These are phyloP conservation scores for Drosophila equinoxialis DNA, from an alignment of 1,140 invertebrate genomes.

Conservation along the genomic window DNA sequence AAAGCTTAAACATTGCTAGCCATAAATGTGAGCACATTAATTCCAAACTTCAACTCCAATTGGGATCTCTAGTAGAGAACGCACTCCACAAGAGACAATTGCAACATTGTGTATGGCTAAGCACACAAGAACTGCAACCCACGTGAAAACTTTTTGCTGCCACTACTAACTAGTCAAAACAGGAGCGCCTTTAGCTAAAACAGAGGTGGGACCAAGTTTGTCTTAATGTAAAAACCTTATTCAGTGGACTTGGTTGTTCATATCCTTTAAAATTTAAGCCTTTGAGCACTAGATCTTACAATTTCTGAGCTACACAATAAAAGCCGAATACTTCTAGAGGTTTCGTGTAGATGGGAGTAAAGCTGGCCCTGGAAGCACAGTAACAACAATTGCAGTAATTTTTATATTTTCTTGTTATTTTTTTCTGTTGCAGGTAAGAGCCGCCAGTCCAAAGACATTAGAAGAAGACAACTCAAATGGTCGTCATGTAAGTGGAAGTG, in stretches of 20 bases:
- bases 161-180: slow-evolving; percentile 20
- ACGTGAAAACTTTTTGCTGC: slow-evolving; percentile 30
- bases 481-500: slow-evolving; percentile 57
- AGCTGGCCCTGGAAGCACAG: background rate
- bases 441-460: slow-evolving; percentile 34
- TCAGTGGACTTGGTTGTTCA: no score
- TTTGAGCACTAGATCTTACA: no score
- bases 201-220: background rate
- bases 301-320: no score
- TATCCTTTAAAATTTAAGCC: no score
- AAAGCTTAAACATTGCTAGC: background rate
- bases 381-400: slow-evolving; percentile 37
- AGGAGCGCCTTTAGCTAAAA: background rate
- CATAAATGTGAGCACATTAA: background rate
- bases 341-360: no score
- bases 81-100: slow-evolving; percentile 48
- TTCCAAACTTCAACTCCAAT: background rate
- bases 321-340: no score
- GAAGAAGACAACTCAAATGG: slow-evolving; percentile 44
- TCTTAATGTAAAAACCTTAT: no score
- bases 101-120: slow-evolving; percentile 56
- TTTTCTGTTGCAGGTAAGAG: slow-evolving; percentile 64
- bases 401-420: slow-evolving; percentile 22
- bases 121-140: slow-evolving; percentile 29
- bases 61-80: slow-evolving; percentile 25